These are phyloP conservation scores for Biston stratarius DNA, from an alignment of 2,888 invertebrate species.

Conservation along the genomic window DNA sequence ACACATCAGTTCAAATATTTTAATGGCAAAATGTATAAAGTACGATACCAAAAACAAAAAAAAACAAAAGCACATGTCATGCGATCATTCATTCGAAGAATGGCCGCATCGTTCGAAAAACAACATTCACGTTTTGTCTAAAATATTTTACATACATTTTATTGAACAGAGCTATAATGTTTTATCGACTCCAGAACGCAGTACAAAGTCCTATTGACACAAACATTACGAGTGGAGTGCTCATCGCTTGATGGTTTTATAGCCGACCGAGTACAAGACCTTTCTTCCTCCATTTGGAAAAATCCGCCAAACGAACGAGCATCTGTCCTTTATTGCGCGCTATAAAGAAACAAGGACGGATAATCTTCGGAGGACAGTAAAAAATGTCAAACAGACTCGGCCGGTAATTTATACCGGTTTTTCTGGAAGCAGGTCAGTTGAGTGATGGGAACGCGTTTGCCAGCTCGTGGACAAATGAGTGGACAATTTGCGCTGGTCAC, in stretches of 20 bases:
- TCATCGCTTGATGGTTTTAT: constrained; percentile 21
- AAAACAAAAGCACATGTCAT: too few relatives aligned
- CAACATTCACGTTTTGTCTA: not conserved
- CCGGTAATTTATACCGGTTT: constrained; percentile 51
- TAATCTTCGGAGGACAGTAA: constrained; percentile 38
- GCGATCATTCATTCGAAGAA: too few relatives aligned
- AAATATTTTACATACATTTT: not conserved
- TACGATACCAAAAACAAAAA: too few relatives aligned
- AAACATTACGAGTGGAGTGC: not conserved
- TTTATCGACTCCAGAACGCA: constrained; percentile 4
- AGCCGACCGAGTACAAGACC: constrained; percentile 15
- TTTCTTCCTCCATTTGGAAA: constrained; percentile 20
- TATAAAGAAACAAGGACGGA: constrained; percentile 43
- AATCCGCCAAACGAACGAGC: constrained; percentile 29
- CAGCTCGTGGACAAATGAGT: constrained; percentile 66
- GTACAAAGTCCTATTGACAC: constrained; percentile 16
- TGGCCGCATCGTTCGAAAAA: too few relatives aligned
- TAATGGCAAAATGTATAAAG: too few relatives aligned
- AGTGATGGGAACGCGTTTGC: constrained; percentile 69
- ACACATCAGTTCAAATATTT: too few relatives aligned
- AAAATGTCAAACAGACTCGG: constrained; percentile 41
- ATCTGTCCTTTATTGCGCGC: constrained; percentile 41
- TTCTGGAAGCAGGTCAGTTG: constrained; percentile 58
- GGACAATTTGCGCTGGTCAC: constrained; percentile 64
- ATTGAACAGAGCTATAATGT: constrained; percentile 3